Base-by-base conservation (phyloP, 2,797 vertebrate species). In the Anabacerthia variegaticeps region DNA sequence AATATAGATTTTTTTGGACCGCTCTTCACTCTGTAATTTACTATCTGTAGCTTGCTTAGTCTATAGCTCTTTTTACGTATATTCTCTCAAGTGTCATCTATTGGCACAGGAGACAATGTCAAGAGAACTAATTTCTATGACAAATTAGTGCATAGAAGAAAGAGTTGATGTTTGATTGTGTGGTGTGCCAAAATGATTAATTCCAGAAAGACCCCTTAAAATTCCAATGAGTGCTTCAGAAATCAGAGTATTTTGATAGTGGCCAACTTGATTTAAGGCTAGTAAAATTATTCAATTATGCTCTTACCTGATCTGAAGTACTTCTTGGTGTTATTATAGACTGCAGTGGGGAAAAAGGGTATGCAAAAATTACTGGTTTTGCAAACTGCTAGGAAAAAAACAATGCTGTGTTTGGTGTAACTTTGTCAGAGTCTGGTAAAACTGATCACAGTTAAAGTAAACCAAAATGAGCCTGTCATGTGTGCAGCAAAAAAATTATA, bases 201-300 rank as follows among this genome's bases (percentile, higher is more conserved):
- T 92, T 84, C 87, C 91, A 92, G 91, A 81, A 93, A 88, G 75
- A 78, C 36, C 51, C 48, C 63, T 88, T 93, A 84, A 89, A 96
- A 88, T 89, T 95, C 51, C 63, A 75, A 56, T 39, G 66, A 86
- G 17, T 56, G 22, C 56, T 91, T 91, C 51, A 81, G 87, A 92
- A 96, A 88, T 79, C 69, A 84, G 80, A 67, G 51, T 37, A 55
- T 89, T 79, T 68, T 86, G 39, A 85, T 92, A 84, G 26, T 66
- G 63, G 5, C n/a, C 16, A 2, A 39, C 51, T 88, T 91, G 58
- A 84, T 90, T 89, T 95, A 84, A 73, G 41, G 32, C 55, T 84
- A 69, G 58, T 86, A 80, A 84, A 86, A 67, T 93, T 59, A 81
- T 56, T 91, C 56, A n/a, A 6, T 84, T 84, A 52, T 66, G 15